Evolutionary conservation across 35 echinoderm and acorn worm species (phyloP).

Genomic region (Diadema setosum): DNA sequence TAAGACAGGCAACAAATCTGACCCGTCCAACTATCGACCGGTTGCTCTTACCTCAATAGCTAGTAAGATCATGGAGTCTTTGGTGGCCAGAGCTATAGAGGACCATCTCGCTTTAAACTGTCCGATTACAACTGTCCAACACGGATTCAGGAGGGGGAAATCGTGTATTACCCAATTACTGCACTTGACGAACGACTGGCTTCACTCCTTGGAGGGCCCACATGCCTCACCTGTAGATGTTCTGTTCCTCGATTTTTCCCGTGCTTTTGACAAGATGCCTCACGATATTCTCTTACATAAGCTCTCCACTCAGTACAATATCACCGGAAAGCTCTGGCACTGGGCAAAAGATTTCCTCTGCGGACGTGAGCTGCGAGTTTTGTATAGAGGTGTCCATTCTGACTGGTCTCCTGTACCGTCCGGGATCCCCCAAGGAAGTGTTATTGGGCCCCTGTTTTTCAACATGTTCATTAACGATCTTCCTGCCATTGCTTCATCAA

Average conservation of each 20-base stretch:
- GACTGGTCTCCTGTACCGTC: slow-evolving; percentile 7
- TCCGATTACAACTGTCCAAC: background rate
- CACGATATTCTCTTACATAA: background rate
- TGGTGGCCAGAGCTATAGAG: background rate
- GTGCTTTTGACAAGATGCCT: slow-evolving; percentile 32
- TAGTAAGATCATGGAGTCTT: background rate
- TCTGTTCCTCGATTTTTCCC: background rate
- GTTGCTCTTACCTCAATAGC: background rate
- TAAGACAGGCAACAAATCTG: background rate
- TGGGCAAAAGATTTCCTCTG: slow-evolving; percentile 28
- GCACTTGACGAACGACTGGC: background rate
- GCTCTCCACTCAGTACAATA: background rate
- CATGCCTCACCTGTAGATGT: background rate
- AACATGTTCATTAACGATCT: slow-evolving; percentile 42
- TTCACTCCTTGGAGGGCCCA: background rate
- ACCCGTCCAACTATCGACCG: background rate
- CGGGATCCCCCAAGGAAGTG: slow-evolving; percentile 54
- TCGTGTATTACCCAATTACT: slow-evolving; percentile 2
- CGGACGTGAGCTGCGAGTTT: background rate
- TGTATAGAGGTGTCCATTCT: slow-evolving; percentile 1
- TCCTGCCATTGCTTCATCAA: background rate
- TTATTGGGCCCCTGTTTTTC: slow-evolving; percentile 25
- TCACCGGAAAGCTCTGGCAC: background rate
- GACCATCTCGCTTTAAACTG: background rate
- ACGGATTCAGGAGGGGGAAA: slow-evolving; percentile 1